Base-by-base conservation (phyloP, 2,888 invertebrate species). In the Argyresthia goedartella region DNA sequence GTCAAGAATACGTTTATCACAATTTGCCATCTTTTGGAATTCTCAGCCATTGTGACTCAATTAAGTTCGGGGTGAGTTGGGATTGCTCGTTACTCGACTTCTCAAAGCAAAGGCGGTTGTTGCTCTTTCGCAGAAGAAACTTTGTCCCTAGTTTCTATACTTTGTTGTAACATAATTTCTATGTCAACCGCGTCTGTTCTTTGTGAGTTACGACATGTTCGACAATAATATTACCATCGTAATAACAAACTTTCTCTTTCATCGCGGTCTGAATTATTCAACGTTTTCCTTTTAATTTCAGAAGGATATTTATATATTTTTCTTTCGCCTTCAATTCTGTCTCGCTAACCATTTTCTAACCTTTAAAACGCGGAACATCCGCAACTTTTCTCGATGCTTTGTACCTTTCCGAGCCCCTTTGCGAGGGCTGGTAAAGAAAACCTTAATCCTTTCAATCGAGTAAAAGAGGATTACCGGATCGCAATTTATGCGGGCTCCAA, bases 391-490 rank as follows among this genome's bases (percentile, higher is more conserved):
- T 15, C 10, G 35, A 36, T 69, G 67, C 67, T 71, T 71, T 61
- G 59, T 59, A 52, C 25, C 25, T 25, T 25, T 55, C 60, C 49
- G 60, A n/a, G 16, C 60, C 65, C 71, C 69, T 66, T 65, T 60
- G 59, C 54, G 58, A 65, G 66, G 70, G 69, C 73, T 73, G 76
- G 69, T 72, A 75, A 74, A 76, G 73, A 69, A 72, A 69, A 68
- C 60, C 66, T 69, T 79, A 78, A 79, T 80, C 77, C 76, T 71
- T 76, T 77, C 72, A 73, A 74, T 75, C 74, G 69, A 69, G 73
- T 78, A 69, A 69, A 67, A 67, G 67, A 58, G 71, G 73, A 73
- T 76, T 69, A 71, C 66, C 58, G 25, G 60, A 61, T 60, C 61
- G 61, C 65, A 67, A 70, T 74, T 72, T 68, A 71, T 72, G 65